Base-by-base conservation (phyloP, 2,113 vertebrate genomes). In the Carollia perspicillata region DNA sequence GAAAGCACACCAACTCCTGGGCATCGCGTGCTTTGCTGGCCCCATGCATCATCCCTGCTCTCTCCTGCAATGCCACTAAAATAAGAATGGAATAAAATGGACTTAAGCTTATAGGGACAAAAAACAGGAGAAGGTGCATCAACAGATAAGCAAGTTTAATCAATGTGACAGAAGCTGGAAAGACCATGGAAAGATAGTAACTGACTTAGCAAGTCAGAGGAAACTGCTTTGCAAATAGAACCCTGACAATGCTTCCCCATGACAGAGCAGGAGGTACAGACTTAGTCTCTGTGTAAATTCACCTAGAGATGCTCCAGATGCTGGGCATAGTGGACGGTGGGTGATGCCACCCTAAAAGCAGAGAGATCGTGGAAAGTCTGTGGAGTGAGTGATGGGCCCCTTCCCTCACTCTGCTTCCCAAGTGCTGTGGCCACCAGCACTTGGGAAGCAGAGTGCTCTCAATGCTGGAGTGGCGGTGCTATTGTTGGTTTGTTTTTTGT, bases 11-110 rank as follows among this genome's bases (percentile, higher is more conserved):
- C 6, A 4, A 63, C 18, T 20, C 18, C 8, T 5, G 2, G 33
- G 66, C 14, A 33, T 69, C 0, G 16, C 1, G 16, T 58, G 22
- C 22, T 58, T 23, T 23, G 17, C 37, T 55, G 40, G n/a, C 10
- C 14, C 51, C 26, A 0, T 11, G 66, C 1, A 0, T 58, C 1
- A 7, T 10, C 40, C 30, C 47, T 22, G 17, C 23, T 55, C 26
- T 74, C 65, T 63, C 58, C 8, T 47, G 26, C 80, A 90, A 84
- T 37, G 72, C 17, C 77, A 28, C 8, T 28, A 33, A 79, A 65
- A 22, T 42, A 60, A 87, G 74, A 53, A 14, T 11, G 22, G 44
- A 37, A 9, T 28, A 51, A 51, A n/a, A 77, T 4, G 3, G 44
- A 7, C 63, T n/a, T 2, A 49, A 44, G 8, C 18, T 63, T 40